These are phyloP conservation scores for Phenganax marumi DNA, from an alignment of 92 coral and sea anemone species.

Conservation along the genomic window DNA sequence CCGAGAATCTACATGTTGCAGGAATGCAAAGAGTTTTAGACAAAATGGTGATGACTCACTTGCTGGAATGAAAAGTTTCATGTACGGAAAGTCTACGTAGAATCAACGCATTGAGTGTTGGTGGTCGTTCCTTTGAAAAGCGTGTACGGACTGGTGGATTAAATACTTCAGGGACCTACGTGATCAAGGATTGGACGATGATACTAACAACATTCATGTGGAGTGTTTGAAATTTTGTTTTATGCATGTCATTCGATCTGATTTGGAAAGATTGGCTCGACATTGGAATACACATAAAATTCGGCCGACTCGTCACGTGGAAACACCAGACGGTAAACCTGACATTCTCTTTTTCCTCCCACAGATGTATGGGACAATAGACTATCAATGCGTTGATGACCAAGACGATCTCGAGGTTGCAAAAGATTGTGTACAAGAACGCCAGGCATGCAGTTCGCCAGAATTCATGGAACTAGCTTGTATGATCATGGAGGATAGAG, in stretches of 20 bases:
- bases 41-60: constrained; percentile 7
- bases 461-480: too few species aligned
- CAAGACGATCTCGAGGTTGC: too few species aligned
- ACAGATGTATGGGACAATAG: constrained; percentile 5
- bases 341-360: constrained; percentile 28
- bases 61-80: not conserved
- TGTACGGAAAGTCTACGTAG: not conserved
- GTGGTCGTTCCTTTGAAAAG: constrained; percentile 16
- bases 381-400: not conserved
- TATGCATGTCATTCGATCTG: constrained; percentile 19
- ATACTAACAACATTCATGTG: constrained; percentile 22
- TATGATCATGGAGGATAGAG: too few species aligned
- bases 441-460: too few species aligned
- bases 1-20: constrained; percentile 27
- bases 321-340: constrained; percentile 31
- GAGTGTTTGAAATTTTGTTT: constrained; percentile 39
- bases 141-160: constrained; percentile 17
- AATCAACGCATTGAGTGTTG: constrained; percentile 23
- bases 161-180: constrained; percentile 27
- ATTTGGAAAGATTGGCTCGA: constrained; percentile 20
- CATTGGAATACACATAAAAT: constrained; percentile 32
- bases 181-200: constrained; percentile 15
- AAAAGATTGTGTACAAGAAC: too few species aligned
- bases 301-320: constrained; percentile 12
- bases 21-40: constrained; percentile 21